Percentiles rank a stretch among this genome's conserved stretches.
phyloP scores from a whole-genome alignment of 2,888 invertebrate genomes.

The Sminthurinus aureus region DNA sequence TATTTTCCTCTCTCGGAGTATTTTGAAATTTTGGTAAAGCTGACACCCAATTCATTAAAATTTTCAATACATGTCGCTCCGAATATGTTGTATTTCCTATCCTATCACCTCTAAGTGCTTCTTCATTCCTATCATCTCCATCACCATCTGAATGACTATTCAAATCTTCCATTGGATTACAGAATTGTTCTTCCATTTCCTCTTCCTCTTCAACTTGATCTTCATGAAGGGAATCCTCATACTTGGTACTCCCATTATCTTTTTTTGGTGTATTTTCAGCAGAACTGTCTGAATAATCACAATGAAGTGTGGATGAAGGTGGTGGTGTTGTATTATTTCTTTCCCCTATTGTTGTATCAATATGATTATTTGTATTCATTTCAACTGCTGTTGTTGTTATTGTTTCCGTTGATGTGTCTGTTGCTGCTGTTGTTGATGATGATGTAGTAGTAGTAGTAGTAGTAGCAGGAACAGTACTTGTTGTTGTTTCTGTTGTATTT shows the following conservation, averaged over 20 bases:
- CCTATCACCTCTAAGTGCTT: slow-evolving; percentile 70
- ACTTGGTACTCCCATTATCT: not conserved
- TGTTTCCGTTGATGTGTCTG: too few species aligned
- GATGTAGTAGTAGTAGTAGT: not conserved
- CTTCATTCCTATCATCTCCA: slow-evolving; percentile 49
- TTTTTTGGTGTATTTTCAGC: not conserved
- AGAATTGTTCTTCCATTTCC: slow-evolving; percentile 49
- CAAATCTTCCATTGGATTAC: slow-evolving; percentile 56
- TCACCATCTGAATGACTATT: not conserved
- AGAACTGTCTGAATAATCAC: slow-evolving; percentile 7
- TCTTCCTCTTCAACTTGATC: not conserved
- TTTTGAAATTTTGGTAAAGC: not conserved
- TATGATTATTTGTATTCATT: too few species aligned
- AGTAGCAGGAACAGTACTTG: not conserved
- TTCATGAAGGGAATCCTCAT: not conserved
- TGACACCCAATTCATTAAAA: slow-evolving; percentile 67
- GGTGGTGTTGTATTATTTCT: not conserved
- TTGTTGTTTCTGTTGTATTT: not conserved
- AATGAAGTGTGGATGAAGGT: not conserved
- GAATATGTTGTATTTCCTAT: slow-evolving; percentile 84
- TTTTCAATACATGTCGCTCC: slow-evolving; percentile 75
- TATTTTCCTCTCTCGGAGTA: not conserved
- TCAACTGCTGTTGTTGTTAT: too few species aligned
- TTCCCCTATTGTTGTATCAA: not conserved
- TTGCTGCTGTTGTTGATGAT: too few species aligned